phyloP scores from a whole-genome alignment of 2,113 vertebrate species.

The Hepsetus odoe region DNA sequence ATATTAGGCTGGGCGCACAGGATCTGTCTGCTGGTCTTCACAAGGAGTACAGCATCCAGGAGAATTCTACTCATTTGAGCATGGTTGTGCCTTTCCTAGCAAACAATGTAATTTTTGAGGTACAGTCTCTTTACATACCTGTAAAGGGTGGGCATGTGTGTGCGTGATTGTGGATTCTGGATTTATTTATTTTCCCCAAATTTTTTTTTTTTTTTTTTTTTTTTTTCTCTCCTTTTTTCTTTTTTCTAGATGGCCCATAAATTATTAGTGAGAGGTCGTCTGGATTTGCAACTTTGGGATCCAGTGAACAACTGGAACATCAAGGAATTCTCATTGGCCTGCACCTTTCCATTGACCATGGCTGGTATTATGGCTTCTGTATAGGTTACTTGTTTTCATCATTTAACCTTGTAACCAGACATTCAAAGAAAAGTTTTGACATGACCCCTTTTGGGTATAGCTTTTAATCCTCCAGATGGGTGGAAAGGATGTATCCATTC shows the following conservation, averaged over 20 bases:
- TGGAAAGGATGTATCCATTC: no score
- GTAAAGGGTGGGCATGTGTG: background rate
- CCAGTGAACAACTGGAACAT: conserved; percentile 59
- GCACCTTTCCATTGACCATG: conserved; percentile 67
- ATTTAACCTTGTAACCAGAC: no score
- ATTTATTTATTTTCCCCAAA: no score
- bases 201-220: background rate
- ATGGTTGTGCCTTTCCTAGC: conserved; percentile 62
- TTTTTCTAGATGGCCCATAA: conserved; percentile 53
- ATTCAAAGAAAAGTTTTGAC: no score
- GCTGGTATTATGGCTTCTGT: conserved; percentile 60
- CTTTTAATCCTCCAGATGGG: no score
- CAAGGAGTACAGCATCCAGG: conserved; percentile 30
- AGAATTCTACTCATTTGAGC: conserved; percentile 66
- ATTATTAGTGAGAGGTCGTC: conserved; percentile 59
- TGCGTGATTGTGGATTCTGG: background rate
- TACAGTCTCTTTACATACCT: conserved; percentile 14
- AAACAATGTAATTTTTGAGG: conserved; percentile 60
- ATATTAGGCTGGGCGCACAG: conserved; percentile 52
- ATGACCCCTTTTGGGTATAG: no score
- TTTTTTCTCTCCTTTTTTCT: background rate
- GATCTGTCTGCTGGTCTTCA: conserved; percentile 53
- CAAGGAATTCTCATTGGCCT: conserved; percentile 68
- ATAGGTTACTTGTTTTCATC: background rate
- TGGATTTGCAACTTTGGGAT: conserved; percentile 63